Percentiles rank a stretch among this genome's conserved stretches.
phyloP scores from a whole-genome alignment of 2,113 vertebrate species.

The Crotalus viridis region DNA sequence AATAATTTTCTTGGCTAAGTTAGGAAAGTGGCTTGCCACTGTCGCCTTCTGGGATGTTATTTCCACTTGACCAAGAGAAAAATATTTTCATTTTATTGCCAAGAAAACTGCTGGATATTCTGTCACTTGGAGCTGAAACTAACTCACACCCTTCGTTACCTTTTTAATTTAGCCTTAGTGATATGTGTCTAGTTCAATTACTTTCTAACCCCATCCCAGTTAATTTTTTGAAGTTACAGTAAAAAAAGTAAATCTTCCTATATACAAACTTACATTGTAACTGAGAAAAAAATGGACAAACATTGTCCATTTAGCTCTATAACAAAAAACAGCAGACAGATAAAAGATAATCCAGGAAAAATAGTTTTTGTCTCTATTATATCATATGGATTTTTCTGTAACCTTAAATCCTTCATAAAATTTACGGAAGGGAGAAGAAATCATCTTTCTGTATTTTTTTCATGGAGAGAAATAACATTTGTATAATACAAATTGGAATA shows the following conservation, averaged over 20 bases:
- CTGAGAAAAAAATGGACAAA: not conserved
- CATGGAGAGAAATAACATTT: not conserved
- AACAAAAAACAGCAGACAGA: not conserved
- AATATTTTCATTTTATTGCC: not conserved
- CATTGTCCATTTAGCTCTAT: not conserved
- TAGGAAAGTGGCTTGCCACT: not conserved
- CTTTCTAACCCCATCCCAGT: not conserved
- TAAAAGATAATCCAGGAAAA: not conserved
- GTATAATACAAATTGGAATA: not conserved
- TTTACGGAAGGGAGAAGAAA: not conserved
- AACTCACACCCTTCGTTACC: not conserved
- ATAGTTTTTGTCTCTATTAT: not conserved
- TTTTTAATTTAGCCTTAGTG: not conserved
- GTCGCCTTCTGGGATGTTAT: not conserved
- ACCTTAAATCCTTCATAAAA: not conserved
- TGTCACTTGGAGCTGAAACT: not conserved
- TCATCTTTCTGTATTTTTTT: not conserved
- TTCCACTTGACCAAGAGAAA: not conserved
- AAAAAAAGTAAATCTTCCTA: not conserved
- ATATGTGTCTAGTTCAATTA: not conserved
- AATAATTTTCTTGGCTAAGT: not conserved
- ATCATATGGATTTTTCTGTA: not conserved
- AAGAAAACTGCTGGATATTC: not conserved
- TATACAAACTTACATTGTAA: not conserved
- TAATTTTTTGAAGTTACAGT: not conserved